A percentile compares a stretch with the other conserved stretches of the same genome.
Conservation (phyloP, 1,140 invertebrate genomes). For the Drosophila malerkotliana region DNA sequence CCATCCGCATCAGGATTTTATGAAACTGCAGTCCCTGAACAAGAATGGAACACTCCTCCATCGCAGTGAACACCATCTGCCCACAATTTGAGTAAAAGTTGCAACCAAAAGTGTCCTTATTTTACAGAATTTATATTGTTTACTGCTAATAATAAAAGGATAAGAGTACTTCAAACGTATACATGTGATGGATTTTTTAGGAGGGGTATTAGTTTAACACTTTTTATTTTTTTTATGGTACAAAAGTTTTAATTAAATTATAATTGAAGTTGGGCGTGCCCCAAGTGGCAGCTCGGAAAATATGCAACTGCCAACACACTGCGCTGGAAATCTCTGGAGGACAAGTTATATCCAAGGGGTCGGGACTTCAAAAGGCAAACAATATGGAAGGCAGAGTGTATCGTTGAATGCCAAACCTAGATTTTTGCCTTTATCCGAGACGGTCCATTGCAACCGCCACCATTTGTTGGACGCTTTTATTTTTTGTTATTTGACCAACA, state of each 20-base stretch:
- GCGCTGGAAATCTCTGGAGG: constrained; percentile 46
- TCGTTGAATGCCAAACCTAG: constrained; percentile 29
- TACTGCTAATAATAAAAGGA: constrained; percentile 57
- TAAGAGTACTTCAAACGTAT: constrained; percentile 24
- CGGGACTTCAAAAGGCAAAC: constrained; percentile 23
- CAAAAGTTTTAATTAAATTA: constrained; percentile 76
- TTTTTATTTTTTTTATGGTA: constrained; percentile 1
- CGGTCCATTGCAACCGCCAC: constrained; percentile 58
- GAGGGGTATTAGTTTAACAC: background rate
- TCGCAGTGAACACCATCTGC: constrained; percentile 82
- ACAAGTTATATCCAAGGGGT: constrained; percentile 43
- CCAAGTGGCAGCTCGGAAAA: constrained; percentile 36
- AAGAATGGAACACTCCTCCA: constrained; percentile 74
- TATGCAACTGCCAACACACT: constrained; percentile 59
- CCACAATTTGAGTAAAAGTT: constrained; percentile 66
- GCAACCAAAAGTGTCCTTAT: constrained; percentile 27
- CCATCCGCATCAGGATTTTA: constrained; percentile 75
- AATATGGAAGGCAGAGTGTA: constrained; percentile 48
- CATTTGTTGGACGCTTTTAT: constrained; percentile 77
- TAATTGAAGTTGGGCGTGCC: background rate
- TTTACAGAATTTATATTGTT: constrained; percentile 47
- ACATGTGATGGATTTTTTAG: background rate
- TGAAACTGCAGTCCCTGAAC: constrained; percentile 77
- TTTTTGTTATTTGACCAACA: constrained; percentile 53
- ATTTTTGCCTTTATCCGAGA: constrained; percentile 8